Evolutionary conservation across 2,888 invertebrate species (phyloP).

Genomic region (Acleris literana): DNA sequence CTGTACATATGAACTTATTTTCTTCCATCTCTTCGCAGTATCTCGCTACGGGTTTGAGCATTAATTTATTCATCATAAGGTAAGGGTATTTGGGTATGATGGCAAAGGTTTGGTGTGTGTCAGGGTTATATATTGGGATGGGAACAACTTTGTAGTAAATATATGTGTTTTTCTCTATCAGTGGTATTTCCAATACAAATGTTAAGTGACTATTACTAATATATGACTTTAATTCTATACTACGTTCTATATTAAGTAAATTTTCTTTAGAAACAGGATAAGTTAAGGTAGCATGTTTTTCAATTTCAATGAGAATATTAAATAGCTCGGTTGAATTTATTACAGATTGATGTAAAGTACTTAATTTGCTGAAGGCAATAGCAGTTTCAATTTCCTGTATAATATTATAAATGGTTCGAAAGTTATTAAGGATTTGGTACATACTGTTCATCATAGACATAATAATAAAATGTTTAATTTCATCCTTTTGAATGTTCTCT

Average conservation of each 20-base stretch:
- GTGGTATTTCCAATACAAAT: conserved; percentile 17
- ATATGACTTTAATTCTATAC: conserved; percentile 30
- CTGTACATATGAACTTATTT: conserved; percentile 6
- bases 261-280: conserved; percentile 25
- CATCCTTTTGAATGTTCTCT: conserved; percentile 9
- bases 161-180: conserved; percentile 14
- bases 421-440: conserved; percentile 34
- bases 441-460: conserved; percentile 26
- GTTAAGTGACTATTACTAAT: conserved; percentile 16
- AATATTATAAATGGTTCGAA: conserved; percentile 32
- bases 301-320: conserved; percentile 15
- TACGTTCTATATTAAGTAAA: conserved; percentile 35
- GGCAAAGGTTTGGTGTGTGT: neutral
- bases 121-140: conserved; percentile 6
- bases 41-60: conserved; percentile 29
- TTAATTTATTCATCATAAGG: conserved; percentile 31
- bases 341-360: conserved; percentile 33
- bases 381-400: conserved; percentile 36
- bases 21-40: conserved; percentile 34
- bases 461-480: neutral
- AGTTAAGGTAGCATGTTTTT: conserved; percentile 24
- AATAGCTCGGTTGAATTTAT: conserved; percentile 35
- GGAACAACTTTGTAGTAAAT: conserved; percentile 20
- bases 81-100: conserved; percentile 19
- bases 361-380: conserved; percentile 36